Percentiles rank a stretch among this genome's conserved stretches.
Conservation (phyloP, 64 coral and sea anemone genomes). For the Stylophora pistillata region DNA sequence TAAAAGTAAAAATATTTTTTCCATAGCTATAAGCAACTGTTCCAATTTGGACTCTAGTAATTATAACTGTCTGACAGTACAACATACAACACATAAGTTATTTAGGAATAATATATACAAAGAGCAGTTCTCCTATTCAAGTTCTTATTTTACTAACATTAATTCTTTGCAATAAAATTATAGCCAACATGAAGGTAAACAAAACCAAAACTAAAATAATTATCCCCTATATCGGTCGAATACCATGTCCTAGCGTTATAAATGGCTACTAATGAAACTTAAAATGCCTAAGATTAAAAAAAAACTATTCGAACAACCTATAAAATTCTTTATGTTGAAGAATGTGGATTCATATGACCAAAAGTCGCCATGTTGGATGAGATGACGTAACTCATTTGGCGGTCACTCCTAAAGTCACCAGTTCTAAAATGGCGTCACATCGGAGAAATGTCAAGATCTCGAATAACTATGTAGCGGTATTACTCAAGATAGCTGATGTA, state of each 20-base stretch:
- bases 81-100: neutral
- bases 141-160: neutral
- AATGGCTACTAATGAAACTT: neutral
- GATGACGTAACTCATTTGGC: neutral
- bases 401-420: neutral
- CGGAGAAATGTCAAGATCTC: neutral
- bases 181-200: neutral
- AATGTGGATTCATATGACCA: neutral
- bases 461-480: neutral
- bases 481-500: neutral
- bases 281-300: neutral
- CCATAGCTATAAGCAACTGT: neutral
- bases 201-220: neutral
- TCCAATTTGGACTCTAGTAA: slow-evolving; percentile 5
- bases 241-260: neutral
- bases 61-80: slow-evolving; percentile 15
- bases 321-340: neutral
- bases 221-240: neutral
- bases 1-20: slow-evolving; percentile 1
- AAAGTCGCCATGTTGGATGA: neutral
- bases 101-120: neutral
- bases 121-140: neutral
- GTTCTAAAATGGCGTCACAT: neutral
- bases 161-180: neutral
- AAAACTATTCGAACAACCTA: neutral